Evolutionary conservation across 2,113 vertebrate species (phyloP).

Genomic region (Muscicapa adusta): DNA sequence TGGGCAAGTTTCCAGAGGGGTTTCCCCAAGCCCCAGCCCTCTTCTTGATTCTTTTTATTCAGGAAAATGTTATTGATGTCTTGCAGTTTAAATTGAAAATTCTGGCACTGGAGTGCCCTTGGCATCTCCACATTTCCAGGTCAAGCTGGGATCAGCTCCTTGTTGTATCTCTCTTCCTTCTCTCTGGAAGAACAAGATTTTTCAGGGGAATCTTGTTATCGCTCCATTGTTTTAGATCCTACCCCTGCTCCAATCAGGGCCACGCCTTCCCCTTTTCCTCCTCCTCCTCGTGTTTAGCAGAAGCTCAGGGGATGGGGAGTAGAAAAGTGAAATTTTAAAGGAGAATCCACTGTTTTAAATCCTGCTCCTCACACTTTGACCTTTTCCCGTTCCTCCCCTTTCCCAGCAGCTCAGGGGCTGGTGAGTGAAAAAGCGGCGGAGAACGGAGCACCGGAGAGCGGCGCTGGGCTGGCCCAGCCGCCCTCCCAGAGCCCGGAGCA

Average conservation of each 20-base stretch:
- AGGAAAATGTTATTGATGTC: neutral
- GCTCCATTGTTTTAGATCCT: neutral
- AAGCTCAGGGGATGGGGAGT: neutral
- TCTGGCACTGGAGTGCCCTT: fast-evolving
- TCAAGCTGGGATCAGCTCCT: neutral
- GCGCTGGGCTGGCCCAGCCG: fast-evolving
- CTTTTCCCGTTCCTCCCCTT: neutral
- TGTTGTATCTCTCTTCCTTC: neutral
- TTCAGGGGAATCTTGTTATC: neutral
- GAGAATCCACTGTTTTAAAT: neutral
- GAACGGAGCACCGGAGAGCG: fast-evolving
- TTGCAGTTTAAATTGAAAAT: neutral
- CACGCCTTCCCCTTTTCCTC: neutral
- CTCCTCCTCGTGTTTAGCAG: neutral
- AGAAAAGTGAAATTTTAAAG: neutral
- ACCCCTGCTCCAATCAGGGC: fast-evolving
- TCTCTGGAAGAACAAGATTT: neutral
- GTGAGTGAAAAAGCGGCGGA: neutral
- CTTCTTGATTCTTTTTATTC: neutral
- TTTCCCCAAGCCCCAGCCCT: neutral
- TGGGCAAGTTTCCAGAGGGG: neutral
- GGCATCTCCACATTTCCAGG: neutral
- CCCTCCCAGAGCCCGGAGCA: neutral
- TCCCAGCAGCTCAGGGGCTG: neutral
- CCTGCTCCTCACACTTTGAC: neutral